Evolutionary conservation across 2,113 vertebrate genomes (phyloP), one percentile per base, ranked within the genome.

Genomic region (Leucopternis melanops): DNA sequence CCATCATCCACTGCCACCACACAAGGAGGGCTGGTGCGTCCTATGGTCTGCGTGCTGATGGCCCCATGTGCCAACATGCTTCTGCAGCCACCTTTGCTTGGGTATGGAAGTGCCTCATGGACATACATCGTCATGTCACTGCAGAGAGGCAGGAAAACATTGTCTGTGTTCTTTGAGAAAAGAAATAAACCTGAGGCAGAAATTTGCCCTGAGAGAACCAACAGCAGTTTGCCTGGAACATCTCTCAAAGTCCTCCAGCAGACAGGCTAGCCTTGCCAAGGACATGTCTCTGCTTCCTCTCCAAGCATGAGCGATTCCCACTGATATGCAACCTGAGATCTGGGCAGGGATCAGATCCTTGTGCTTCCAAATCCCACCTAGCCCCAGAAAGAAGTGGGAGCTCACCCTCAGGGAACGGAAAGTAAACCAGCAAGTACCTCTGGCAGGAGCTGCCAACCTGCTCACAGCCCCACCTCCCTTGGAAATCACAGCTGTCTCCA

Each of bases 171-270:
- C 84, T 85, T 31, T 0, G 0, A 52, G n/a, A 81, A 59, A 55
- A 73, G 73, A 75, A 89, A 81, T 9, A 75, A 95, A 92, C 84
- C 81, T 11, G n/a, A 94, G 81, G 89, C 84, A 96, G 47, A 72
- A 78, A 52, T 49, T 55, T 57, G 63, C 71, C 72, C 80, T 55
- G 20, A 72, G 57, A 89, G 65, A 84, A 11, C n/a, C 77, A 72
- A 79, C 27, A 31, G 52, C 69, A 57, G 1, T 75, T 69, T 75
- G 91, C 95, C 89, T 47, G 84, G 44, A 61, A 89, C 89, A 32
- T 4, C 23, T 31, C 65, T 58, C 17, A 1, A 25, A 47, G 44
- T 8, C 63, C 34, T 66, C 72, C 29, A 42, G 49, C 75, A 78
- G 45, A 6, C 1, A 5, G 20, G 13, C 1, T 13, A 26, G 29